Percentiles rank a stretch among this genome's conserved stretches.
phyloP scores from a whole-genome alignment of 2,113 vertebrate genomes.

The Rhagologus leucostigma region DNA sequence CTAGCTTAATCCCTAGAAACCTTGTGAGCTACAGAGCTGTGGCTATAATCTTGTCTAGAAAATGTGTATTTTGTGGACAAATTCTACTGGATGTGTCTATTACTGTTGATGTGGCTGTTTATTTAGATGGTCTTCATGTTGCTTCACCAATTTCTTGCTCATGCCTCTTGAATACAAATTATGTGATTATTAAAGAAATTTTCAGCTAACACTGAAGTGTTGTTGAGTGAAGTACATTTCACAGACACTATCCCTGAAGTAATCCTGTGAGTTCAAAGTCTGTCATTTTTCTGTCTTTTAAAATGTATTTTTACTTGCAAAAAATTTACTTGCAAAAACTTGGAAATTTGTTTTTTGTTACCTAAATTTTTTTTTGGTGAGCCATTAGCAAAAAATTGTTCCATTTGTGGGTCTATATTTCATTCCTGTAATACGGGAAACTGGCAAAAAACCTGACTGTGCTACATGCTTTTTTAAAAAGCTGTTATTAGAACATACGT shows the following conservation, averaged over 20 bases:
- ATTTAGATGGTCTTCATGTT: background rate
- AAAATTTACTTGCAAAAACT: no score
- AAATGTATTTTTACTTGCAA: slow-evolving; percentile 33
- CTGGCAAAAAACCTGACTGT: background rate
- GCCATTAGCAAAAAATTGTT: slow-evolving; percentile 23
- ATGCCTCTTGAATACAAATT: background rate
- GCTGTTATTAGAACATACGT: background rate
- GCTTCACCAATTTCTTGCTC: background rate
- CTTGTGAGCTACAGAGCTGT: background rate
- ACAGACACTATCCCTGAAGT: slow-evolving; percentile 24
- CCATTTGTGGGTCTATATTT: background rate
- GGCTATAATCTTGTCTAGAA: background rate
- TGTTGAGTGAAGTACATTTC: slow-evolving; percentile 23
- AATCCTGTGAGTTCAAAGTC: background rate
- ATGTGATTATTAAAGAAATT: background rate
- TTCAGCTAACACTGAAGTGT: background rate
- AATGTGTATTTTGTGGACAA: background rate
- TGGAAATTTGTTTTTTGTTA: slow-evolving; percentile 32
- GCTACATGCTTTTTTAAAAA: background rate
- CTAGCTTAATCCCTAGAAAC: background rate
- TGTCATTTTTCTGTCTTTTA: slow-evolving; percentile 27
- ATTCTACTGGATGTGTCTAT: accelerated
- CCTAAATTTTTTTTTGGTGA: slow-evolving; percentile 6
- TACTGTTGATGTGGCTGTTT: background rate
- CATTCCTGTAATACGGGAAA: background rate